Base-by-base conservation (phyloP, 2,888 invertebrate genomes). In the Coenonympha glycerion region DNA sequence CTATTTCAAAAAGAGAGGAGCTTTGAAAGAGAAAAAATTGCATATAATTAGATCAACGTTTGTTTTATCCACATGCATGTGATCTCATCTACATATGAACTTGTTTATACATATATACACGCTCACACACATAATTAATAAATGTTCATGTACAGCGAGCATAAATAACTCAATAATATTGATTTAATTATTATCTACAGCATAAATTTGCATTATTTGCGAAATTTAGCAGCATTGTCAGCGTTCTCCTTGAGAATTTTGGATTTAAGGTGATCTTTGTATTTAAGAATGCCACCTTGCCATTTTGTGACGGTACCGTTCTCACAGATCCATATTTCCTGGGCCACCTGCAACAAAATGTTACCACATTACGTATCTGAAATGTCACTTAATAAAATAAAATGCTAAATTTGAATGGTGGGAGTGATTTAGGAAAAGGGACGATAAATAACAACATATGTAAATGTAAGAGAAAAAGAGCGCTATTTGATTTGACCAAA, bases 251-350 rank as follows among this genome's bases (percentile, higher is more conserved):
- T 94, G 39, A 93, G 77, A 65, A 98, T 94, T 80, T 95, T 95
- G 52, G 91, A 91, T 73, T 96, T 95, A 60, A 99, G 90, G 74
- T 95, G 94, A 71, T 97, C 95, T 87, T 99, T 99, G 89, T 99
- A 99, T 55, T 93, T 91, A 68, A 96, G 91, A 87, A 99, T 99
- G 70, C 94, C 95, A 11, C 98, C 98, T 62, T 95, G 92, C 98
- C 99, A 99, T 82, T 98, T 98, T 19, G 97, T 98, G 47, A 97
- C 94, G 3, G 94, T 92, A 68, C 94, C 95, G 59, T 99, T 95
- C 79, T 99, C 98, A 79, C 99, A 99, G 36, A 99, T 94, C 99
- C 99, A 99, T 77, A 99, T 99, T 83, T 98, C 97, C 78, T 99
- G 94, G 6, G 99, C 99, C 24, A 99, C 99, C 98, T 98, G 69